phyloP scores from a whole-genome alignment of 2,797 vertebrate genomes.

The Leptoclinus maculatus region DNA sequence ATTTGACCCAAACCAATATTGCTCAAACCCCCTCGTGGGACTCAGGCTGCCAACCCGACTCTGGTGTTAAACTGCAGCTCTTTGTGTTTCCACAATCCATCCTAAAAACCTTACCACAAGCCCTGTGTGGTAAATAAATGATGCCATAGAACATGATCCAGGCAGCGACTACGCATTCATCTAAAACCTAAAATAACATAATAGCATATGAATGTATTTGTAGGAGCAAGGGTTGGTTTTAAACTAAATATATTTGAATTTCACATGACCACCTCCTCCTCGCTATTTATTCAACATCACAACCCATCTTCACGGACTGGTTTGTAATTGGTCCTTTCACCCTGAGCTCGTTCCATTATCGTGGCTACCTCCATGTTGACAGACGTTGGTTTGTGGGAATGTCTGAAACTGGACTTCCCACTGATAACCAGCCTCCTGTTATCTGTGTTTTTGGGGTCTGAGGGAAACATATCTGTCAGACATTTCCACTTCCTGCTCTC shows the following conservation, averaged over 20 bases:
- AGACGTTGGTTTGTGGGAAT: slow-evolving; percentile 61
- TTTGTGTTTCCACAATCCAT: not conserved
- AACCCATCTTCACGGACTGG: not conserved
- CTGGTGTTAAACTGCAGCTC: not conserved
- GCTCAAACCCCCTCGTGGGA: not conserved
- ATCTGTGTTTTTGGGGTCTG: slow-evolving; percentile 52
- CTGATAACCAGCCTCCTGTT: slow-evolving; percentile 55
- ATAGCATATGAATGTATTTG: not conserved
- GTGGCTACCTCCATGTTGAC: slow-evolving; percentile 30
- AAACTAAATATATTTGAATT: not conserved
- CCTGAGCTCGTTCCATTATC: slow-evolving; percentile 3
- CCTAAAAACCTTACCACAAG: not conserved
- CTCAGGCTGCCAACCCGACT: not conserved
- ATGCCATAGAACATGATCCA: not conserved
- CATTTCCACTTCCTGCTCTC: slow-evolving; percentile 41
- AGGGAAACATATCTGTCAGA: slow-evolving; percentile 26
- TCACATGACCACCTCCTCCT: not conserved
- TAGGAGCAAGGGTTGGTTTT: not conserved
- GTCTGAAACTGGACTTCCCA: slow-evolving; percentile 63
- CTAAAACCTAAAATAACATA: not conserved
- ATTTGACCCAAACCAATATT: not conserved
- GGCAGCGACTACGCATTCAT: not conserved
- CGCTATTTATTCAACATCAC: not conserved
- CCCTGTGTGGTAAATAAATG: not conserved
- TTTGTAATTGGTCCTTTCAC: not conserved